Base-by-base conservation (phyloP, 2,113 vertebrate species). In the Plestiodon gilberti region DNA sequence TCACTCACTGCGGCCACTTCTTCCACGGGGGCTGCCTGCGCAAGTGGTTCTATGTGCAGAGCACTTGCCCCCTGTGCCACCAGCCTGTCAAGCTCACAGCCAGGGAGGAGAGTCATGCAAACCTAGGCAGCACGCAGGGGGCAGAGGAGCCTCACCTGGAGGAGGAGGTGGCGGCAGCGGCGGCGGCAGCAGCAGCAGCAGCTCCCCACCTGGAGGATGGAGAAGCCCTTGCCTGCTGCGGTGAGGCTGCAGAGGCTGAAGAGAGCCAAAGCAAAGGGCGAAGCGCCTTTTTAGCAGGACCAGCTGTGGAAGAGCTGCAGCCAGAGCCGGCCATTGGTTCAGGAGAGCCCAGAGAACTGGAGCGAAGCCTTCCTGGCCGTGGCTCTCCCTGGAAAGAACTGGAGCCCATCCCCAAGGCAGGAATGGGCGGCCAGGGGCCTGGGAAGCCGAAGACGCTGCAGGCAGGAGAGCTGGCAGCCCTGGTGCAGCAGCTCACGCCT, bases 21-120 rank as follows among this genome's bases (percentile, higher is more conserved):
- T 98, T 98, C 94, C 98, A 98, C 2, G 95, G 94, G 0, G 89
- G 94, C 92, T 98, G 98, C 87, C 96, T 98, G n/a, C 96, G 96
- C 62, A 97, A 98, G 93, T 98, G 97, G 98, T 95, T 98, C 28
- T 98, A 98, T 1, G 96, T 98, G 71, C 97, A 98, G 94, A 97
- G 98, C 94, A 97, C 97, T 2, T 98, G 98, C 35, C 98, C 98
- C 48, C 96, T 98, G 97, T 98, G 98, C 75, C 98, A 98, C 92
- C 96, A 97, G 65, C 88, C 88, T 0, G 95, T 98, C 59, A 94
- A 90, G 9, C 94, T 65, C 0, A 10, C 0, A 0, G 75, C 52
- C 0, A 0, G 43, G 0, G 4, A 35, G 62, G 61, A 38, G 30
- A 7, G 18, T 10, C 77, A 0, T 3, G 1, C 3, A 17, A 3